Conservation (phyloP, 2,113 vertebrate species). For the Sterrhoptilus dennistouni region DNA sequence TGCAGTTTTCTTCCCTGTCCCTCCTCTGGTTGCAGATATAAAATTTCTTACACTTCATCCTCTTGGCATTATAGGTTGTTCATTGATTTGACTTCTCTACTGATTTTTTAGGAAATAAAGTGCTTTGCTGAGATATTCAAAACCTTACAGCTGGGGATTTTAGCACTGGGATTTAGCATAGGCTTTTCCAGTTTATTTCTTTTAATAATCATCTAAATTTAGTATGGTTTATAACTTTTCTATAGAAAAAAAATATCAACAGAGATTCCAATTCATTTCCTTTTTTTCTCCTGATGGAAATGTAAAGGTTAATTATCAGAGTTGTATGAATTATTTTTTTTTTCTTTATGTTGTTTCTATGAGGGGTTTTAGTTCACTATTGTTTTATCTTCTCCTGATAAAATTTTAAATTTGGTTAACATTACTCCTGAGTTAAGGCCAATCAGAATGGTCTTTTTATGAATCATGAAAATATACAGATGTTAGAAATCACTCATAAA, state of each 20-base stretch:
- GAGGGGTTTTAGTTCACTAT: not conserved
- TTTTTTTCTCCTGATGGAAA: not conserved
- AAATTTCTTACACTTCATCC: not conserved
- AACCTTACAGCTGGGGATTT: not conserved
- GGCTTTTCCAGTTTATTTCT: not conserved
- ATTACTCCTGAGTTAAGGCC: not conserved
- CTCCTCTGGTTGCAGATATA: not conserved
- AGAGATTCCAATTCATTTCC: not conserved
- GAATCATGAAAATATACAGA: not conserved
- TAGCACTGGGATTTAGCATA: not conserved
- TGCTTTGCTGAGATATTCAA: not conserved
- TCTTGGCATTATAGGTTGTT: not conserved
- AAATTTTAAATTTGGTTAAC: not conserved
- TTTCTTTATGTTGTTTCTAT: not conserved
- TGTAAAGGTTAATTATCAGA: not conserved
- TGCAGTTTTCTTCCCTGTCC: not conserved
- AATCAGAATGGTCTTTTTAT: not conserved
- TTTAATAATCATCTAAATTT: not conserved
- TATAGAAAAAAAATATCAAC: not conserved
- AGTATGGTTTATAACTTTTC: not conserved
- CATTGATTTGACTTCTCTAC: not conserved
- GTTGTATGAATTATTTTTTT: not conserved
- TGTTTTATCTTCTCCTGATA: not conserved
- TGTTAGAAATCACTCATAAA: not conserved
- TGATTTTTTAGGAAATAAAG: not conserved